Evolutionary conservation across 1,140 invertebrate species (phyloP), one percentile per base, ranked within the genome.

Genomic region (Bombyx mandarina): DNA sequence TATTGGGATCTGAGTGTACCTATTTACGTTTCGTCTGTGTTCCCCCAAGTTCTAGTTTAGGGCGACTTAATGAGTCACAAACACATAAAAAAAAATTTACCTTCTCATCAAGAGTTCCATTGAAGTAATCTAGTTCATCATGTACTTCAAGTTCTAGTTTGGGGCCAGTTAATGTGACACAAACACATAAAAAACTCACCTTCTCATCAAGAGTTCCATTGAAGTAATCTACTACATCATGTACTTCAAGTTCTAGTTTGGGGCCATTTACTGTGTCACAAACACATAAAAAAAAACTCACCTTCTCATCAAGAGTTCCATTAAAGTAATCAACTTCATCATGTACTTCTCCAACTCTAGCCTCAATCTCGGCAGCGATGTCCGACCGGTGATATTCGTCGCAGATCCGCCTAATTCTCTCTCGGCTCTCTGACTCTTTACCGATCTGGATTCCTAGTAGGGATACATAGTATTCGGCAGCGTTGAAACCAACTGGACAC

Each of bases 381-480:
- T 74, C 70, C 0, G 90, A 90, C 12, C 87, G 67, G 53, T 87
- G 71, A 62, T 88, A 91, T 55, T 89, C 85, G 48, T 89, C 85
- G 52, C 89, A 90, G 26, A 91, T 89, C 9, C 74, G 83, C 54
- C 91, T 79, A 7, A 82, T 79, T 57, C 92, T 89, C 22, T 89
- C 88, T 5, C 88, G 87, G 10, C 89, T 90, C 52, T 88, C 83
- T 67, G 76, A 61, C 50, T 86, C 82, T 7, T 79, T 83, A 50
- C 85, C 86, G 10, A 73, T 55, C 54, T 88, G 80, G 2, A 91
- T 84, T 2, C 92, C 92, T 35, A 94, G 78, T 54, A 92, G 90
- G 42, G 82, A 80, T 2, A 95, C 91, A 67, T 92, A 91, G 71
- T 92, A 93, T 77, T 95, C 93, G 2, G 93, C 93, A 18, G 91